Percentiles rank a stretch among this genome's conserved stretches.
Evolutionary conservation across 2,113 vertebrate species (phyloP).

Genomic region (Cyanocitta stelleri): DNA sequence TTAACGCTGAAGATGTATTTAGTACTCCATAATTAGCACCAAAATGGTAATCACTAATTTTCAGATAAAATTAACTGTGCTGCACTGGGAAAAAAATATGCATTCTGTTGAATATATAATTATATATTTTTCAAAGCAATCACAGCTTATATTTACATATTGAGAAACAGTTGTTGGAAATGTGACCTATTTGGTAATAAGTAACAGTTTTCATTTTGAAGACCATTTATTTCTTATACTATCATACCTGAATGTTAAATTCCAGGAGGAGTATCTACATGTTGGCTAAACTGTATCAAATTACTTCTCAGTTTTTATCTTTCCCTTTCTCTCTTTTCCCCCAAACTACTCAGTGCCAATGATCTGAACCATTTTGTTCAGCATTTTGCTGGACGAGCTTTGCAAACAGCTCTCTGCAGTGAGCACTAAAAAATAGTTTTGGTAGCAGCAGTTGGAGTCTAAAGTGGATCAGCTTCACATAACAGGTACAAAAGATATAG

Average conservation of each 20-base stretch:
- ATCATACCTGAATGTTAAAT: constrained; percentile 2
- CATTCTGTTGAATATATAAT: constrained; percentile 61
- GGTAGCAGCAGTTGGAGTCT: neutral
- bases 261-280: neutral
- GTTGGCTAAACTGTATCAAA: neutral
- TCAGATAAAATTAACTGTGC: constrained; percentile 68
- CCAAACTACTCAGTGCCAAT: neutral
- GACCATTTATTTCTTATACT: constrained; percentile 14
- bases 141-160: constrained; percentile 65
- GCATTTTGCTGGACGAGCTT: neutral
- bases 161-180: constrained; percentile 46
- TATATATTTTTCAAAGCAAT: constrained; percentile 71
- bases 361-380: neutral
- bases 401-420: neutral
- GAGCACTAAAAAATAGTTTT: neutral
- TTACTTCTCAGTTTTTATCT: neutral
- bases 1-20: constrained; percentile 44
- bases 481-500: neutral
- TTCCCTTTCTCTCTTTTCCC: neutral
- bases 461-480: neutral
- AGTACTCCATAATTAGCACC: constrained; percentile 57
- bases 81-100: constrained; percentile 56
- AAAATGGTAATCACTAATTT: constrained; percentile 66
- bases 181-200: constrained; percentile 52
- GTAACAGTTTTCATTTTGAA: constrained; percentile 29